phyloP scores from a whole-genome alignment of 1,140 invertebrate genomes.

The Phthorimaea operculella region DNA sequence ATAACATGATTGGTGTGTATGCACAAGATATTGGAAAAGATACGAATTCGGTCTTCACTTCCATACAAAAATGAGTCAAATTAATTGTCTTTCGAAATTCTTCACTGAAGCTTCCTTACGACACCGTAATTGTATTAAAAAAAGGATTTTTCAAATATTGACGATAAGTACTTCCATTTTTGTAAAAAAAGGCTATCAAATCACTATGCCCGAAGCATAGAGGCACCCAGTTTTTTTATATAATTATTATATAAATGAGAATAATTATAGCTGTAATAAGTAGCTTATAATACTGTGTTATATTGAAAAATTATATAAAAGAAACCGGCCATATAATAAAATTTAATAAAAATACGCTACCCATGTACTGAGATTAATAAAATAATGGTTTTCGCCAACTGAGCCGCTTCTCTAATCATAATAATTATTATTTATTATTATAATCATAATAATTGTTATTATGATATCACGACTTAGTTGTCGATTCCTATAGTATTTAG shows the following conservation, averaged over 20 bases:
- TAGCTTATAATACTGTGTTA: conserved; percentile 28
- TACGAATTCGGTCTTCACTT: neutral
- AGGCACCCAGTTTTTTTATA: conserved; percentile 14
- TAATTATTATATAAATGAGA: conserved; percentile 21
- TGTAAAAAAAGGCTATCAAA: neutral
- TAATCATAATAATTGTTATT: no score
- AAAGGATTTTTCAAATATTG: no score
- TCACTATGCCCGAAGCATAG: conserved; percentile 3
- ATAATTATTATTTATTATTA: no score
- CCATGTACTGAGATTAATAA: conserved; percentile 28
- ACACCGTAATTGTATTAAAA: conserved; percentile 2
- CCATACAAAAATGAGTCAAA: neutral
- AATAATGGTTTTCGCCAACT: neutral
- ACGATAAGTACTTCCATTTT: neutral
- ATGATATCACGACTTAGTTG: no score
- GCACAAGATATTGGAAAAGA: neutral
- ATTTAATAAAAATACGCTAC: conserved; percentile 17
- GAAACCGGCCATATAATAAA: conserved; percentile 38
- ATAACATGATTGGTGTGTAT: neutral
- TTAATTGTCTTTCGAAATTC: conserved; percentile 1
- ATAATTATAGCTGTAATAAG: conserved; percentile 27
- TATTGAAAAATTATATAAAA: conserved; percentile 23
- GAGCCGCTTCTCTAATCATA: no score
- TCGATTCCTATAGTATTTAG: conserved; percentile 7
- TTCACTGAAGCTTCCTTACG: conserved; percentile 10